Percentiles rank a stretch among this genome's conserved stretches.
phyloP scores from a whole-genome alignment of 2,113 vertebrate genomes.

The Macaca fascicularis region DNA sequence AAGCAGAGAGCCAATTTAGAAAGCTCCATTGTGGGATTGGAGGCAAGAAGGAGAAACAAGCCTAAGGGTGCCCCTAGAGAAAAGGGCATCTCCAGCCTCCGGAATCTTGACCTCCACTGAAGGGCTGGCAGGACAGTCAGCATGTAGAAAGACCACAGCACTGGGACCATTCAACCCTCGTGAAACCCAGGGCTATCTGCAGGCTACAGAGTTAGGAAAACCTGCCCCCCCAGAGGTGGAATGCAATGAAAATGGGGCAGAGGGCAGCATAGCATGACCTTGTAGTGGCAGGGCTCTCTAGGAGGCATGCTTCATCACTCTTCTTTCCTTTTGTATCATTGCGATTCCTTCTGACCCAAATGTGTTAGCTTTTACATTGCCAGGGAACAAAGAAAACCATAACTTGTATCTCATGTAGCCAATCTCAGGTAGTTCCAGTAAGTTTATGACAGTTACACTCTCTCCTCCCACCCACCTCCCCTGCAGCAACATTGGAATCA shows the following conservation, averaged over 20 bases:
- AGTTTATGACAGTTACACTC: fast-evolving
- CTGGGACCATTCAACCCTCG: fast-evolving
- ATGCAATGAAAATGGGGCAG: fast-evolving
- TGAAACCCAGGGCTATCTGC: not conserved
- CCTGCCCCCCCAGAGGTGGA: not conserved
- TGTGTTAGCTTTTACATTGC: not conserved
- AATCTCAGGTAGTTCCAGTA: fast-evolving
- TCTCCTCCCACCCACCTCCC: not conserved
- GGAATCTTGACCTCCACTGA: fast-evolving
- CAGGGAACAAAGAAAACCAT: not conserved
- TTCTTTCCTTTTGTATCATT: not conserved
- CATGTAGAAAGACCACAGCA: fast-evolving
- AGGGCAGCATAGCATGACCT: not conserved
- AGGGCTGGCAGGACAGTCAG: not conserved
- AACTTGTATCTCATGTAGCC: fast-evolving
- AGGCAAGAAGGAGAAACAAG: not conserved
- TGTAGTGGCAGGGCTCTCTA: not conserved
- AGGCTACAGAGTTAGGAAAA: not conserved
- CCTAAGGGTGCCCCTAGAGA: not conserved
- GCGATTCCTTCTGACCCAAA: not conserved
- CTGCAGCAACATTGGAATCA: not conserved
- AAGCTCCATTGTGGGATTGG: not conserved
- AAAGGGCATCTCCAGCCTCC: not conserved
- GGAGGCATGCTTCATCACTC: not conserved
- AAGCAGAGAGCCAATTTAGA: not conserved